Evolutionary conservation across 2,888 invertebrate genomes (phyloP), one percentile per base, ranked within the genome.

Genomic region (Amphipyra berbera): DNA sequence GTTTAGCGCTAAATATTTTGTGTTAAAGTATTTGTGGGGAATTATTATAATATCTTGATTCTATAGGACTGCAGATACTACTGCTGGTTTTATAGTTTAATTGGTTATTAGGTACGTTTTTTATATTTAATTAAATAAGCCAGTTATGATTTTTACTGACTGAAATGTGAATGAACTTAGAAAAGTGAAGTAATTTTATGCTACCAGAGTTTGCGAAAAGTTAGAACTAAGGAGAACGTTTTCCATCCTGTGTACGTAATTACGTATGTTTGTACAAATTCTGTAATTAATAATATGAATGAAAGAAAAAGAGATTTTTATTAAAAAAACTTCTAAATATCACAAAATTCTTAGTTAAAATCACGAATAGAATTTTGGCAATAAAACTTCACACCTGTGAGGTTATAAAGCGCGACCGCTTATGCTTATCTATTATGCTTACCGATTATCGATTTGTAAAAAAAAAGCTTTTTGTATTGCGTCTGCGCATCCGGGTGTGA

Each of bases 401-500:
- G 40, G 52, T 40, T 45, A 57, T 58, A 68, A 72, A 67, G 2
- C 35, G 42, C n/a, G n/a, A n/a, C n/a, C n/a, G n/a, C n/a, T n/a
- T n/a, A n/a, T n/a, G n/a, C n/a, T n/a, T n/a, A n/a, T n/a, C n/a
- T n/a, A n/a, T n/a, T n/a, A 55, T 35, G 41, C 49, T 53, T 21
- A 58, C 54, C 42, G 38, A 59, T 49, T 67, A 62, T 60, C 35
- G 52, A 54, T 65, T 53, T 54, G 49, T 48, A 61, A 69, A 79
- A 69, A 79, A 73, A 69, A 70, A 64, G 42, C 42, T 58, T 38
- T 49, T 45, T 41, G 45, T 53, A 44, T 56, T 41, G 41, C 47
- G 53, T 37, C 6, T 50, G 61, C 59, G 62, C 68, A 79, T 79
- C 74, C 77, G 78, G 79, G 63, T 77, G 61, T 53, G 61, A 79